Conservation (phyloP, 2,113 vertebrate genomes). For the Lepus timidus region DNA sequence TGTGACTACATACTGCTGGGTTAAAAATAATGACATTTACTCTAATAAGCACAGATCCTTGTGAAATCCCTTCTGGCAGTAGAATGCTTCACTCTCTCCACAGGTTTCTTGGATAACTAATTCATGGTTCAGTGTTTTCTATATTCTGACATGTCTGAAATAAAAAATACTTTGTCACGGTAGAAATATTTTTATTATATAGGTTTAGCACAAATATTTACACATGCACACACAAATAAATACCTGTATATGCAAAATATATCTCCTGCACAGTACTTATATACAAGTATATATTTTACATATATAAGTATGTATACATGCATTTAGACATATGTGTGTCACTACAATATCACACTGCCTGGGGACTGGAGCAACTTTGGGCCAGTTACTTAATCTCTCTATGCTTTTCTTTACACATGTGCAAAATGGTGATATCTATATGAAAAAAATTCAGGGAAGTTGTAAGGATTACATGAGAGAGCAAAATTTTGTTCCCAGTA, state of each 20-base stretch:
- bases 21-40: slow-evolving; percentile 42
- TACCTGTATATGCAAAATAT: too few relatives aligned
- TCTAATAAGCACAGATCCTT: slow-evolving; percentile 34
- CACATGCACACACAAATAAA: neutral
- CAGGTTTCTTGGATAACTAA: slow-evolving; percentile 53
- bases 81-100: neutral
- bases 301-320: too few relatives aligned
- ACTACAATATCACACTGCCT: neutral
- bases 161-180: slow-evolving; percentile 53
- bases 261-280: neutral
- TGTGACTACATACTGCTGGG: neutral
- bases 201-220: slow-evolving; percentile 29
- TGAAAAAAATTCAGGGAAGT: neutral
- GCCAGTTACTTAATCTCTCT: neutral
- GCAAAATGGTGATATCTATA: neutral
- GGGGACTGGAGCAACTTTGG: neutral
- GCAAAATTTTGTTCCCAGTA: neutral
- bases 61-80: slow-evolving; percentile 48
- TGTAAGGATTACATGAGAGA: neutral
- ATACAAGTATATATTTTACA: too few relatives aligned
- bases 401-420: neutral
- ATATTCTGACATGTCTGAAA: slow-evolving; percentile 59
- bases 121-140: neutral
- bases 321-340: too few relatives aligned
- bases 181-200: slow-evolving; percentile 50